These are phyloP conservation scores for Tortricodes alternella DNA, from an alignment of 2,888 invertebrate genomes.

Conservation along the genomic window DNA sequence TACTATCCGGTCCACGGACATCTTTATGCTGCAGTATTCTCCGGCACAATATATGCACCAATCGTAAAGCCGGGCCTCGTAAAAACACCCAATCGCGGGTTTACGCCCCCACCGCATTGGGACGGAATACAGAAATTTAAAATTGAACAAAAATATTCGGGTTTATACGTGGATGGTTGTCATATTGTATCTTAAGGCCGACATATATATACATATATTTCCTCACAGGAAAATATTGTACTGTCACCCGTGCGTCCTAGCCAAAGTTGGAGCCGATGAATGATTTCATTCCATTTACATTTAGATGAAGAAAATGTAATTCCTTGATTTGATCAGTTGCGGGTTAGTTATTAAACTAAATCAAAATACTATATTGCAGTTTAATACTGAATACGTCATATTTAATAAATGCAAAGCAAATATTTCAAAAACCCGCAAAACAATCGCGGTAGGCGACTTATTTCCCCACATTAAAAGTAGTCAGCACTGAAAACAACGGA, in stretches of 20 bases:
- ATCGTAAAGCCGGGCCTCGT: constrained; percentile 25
- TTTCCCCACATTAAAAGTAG: background rate
- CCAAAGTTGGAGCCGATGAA: too few species aligned
- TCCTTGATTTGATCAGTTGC: too few species aligned
- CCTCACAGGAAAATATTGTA: too few species aligned
- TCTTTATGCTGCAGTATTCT: constrained; percentile 20
- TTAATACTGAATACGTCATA: too few species aligned
- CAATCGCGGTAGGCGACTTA: background rate
- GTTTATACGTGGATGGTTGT: constrained; percentile 11
- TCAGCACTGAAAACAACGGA: background rate
- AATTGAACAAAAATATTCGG: constrained; percentile 29
- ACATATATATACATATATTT: background rate
- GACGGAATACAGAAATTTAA: constrained; percentile 31
- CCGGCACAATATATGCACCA: constrained; percentile 16
- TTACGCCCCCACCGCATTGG: constrained; percentile 26
- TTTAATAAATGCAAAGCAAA: too few species aligned
- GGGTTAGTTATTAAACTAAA: too few species aligned
- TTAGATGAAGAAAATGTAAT: too few species aligned
- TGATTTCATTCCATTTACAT: too few species aligned
- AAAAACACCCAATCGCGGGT: constrained; percentile 27
- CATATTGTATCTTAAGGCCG: constrained; percentile 4
- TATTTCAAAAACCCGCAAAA: too few species aligned
- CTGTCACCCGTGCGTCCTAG: too few species aligned
- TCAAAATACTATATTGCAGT: too few species aligned
- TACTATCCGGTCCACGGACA: constrained; percentile 16